Evolutionary conservation across 2,113 vertebrate genomes (phyloP).

Genomic region (Siphamia tubifer): DNA sequence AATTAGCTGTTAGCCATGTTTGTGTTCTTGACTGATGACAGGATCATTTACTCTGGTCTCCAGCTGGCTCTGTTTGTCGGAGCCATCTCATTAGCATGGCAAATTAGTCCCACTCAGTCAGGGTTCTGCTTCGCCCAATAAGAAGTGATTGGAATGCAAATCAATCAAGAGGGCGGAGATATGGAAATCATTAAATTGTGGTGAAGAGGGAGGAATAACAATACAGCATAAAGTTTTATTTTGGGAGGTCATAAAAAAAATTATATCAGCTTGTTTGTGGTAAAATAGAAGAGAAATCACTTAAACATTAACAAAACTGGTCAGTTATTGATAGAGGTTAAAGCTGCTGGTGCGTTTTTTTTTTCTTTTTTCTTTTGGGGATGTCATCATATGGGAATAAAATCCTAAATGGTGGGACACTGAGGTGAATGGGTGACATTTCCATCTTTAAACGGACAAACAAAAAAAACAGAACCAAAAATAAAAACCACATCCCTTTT

Average conservation of each 20-base stretch:
- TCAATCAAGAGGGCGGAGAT: constrained; percentile 90
- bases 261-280: neutral
- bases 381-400: too few species aligned
- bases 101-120: constrained; percentile 98
- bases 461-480: too few species aligned
- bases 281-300: too few species aligned
- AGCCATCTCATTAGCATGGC: constrained; percentile 96
- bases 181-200: constrained; percentile 87
- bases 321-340: too few species aligned
- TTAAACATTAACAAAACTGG: too few species aligned
- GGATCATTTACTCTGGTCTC: constrained; percentile 99
- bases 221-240: constrained; percentile 9
- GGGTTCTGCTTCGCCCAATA: constrained; percentile 94
- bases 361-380: too few species aligned
- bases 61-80: constrained; percentile 96
- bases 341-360: too few species aligned
- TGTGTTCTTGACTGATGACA: constrained; percentile 96
- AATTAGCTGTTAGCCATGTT: constrained; percentile 99
- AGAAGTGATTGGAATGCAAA: constrained; percentile 96
- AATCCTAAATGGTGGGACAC: too few species aligned
- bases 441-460: too few species aligned
- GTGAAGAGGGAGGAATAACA: constrained; percentile 20
- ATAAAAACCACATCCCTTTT: too few species aligned
- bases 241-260: neutral
- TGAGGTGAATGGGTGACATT: too few species aligned